These are phyloP conservation scores for Plecturocebus donacophilus DNA, from an alignment of 2,113 vertebrate species.

Conservation along the genomic window DNA sequence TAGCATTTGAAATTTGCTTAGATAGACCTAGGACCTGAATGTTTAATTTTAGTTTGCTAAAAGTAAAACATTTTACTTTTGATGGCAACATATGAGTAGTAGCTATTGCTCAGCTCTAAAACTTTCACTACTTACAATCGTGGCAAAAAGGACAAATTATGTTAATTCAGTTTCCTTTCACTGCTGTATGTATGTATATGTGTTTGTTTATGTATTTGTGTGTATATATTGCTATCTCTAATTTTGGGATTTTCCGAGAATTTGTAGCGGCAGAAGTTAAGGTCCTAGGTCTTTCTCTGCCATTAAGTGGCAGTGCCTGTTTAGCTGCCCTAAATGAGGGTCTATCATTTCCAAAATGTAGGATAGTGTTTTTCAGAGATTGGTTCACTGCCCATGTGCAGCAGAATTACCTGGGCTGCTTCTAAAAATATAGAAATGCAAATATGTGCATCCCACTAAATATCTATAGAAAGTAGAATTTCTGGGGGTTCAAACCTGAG, in stretches of 20 bases:
- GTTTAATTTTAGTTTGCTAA: background rate
- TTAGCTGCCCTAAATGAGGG: background rate
- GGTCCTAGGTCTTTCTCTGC: background rate
- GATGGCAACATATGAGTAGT: background rate
- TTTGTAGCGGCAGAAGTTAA: background rate
- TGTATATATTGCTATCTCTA: background rate
- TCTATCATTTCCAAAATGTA: background rate
- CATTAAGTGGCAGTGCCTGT: background rate
- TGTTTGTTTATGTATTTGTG: background rate
- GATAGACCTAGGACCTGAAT: background rate
- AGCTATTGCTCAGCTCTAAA: background rate
- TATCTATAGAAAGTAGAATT: background rate
- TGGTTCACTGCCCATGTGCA: background rate
- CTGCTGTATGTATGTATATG: background rate
- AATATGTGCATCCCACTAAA: background rate
- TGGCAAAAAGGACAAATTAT: background rate
- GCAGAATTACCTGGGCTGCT: background rate
- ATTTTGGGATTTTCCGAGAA: background rate
- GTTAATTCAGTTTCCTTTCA: background rate
- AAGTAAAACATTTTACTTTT: constrained; percentile 7
- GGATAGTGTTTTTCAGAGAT: background rate
- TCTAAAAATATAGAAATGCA: background rate
- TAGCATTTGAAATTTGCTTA: background rate
- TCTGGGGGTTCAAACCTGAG: background rate
- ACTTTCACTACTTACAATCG: background rate